A percentile compares a stretch with the other conserved stretches of the same genome.
These are phyloP conservation scores for Leptocoma aspasia DNA, from an alignment of 2,113 vertebrate genomes.

Conservation along the genomic window DNA sequence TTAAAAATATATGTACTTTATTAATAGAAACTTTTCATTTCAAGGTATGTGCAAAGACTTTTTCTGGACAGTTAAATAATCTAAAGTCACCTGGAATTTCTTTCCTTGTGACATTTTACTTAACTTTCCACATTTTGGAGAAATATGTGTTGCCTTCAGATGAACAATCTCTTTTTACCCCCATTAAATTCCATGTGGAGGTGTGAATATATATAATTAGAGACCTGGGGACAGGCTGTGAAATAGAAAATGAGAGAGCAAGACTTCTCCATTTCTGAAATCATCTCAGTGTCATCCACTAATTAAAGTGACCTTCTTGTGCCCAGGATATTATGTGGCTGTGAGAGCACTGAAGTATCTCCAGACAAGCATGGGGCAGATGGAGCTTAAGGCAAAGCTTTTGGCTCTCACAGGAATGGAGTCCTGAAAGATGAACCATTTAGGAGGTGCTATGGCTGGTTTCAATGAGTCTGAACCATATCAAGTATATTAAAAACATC, in stretches of 20 bases:
- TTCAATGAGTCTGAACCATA: neutral
- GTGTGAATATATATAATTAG: conserved; percentile 4
- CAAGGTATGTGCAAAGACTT: neutral
- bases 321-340: neutral
- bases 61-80: neutral
- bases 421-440: neutral
- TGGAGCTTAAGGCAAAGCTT: neutral
- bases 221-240: neutral
- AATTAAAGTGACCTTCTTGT: neutral
- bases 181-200: neutral
- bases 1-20: neutral
- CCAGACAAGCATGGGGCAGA: neutral
- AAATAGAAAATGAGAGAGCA: neutral
- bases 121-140: neutral
- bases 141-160: neutral
- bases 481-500: neutral
- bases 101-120: neutral
- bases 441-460: neutral
- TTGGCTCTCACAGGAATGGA: neutral
- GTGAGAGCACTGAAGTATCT: neutral
- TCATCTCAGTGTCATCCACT: neutral
- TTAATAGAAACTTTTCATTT: neutral
- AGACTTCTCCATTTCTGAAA: neutral
- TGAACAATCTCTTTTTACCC: neutral
- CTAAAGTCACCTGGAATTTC: neutral